Conservation (phyloP, 2,888 invertebrate genomes). For the Itoplectis maculator region DNA sequence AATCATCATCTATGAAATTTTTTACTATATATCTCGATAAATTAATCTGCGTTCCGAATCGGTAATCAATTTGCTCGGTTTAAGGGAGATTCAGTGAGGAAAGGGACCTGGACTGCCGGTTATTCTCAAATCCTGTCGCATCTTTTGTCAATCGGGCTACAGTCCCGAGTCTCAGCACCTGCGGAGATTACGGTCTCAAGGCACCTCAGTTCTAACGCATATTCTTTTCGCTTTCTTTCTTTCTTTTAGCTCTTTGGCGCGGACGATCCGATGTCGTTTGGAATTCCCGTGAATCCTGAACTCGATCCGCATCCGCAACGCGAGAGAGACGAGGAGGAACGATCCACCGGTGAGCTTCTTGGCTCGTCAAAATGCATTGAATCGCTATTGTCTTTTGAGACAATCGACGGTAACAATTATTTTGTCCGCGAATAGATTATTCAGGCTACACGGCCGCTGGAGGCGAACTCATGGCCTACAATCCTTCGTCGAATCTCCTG, state of each 20-base stretch:
- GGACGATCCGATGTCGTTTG: constrained; percentile 84
- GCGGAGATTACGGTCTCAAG: constrained; percentile 33
- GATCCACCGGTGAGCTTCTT: constrained; percentile 68
- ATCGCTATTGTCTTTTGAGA: not conserved
- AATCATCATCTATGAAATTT: not conserved
- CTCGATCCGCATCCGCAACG: constrained; percentile 77
- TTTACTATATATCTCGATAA: not conserved
- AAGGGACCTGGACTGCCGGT: constrained; percentile 6
- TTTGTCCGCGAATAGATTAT: constrained; percentile 62
- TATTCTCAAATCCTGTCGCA: not conserved
- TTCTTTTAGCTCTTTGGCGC: constrained; percentile 82
- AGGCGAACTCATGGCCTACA: constrained; percentile 82
- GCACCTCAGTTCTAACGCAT: constrained; percentile 24
- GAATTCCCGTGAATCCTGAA: constrained; percentile 82
- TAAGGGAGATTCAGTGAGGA: not conserved
- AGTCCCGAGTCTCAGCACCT: constrained; percentile 44
- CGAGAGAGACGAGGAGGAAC: constrained; percentile 78
- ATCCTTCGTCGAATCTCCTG: constrained; percentile 75
- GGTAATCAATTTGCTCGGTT: not conserved
- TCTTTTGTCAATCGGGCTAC: not conserved
- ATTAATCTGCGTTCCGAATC: constrained; percentile 14
- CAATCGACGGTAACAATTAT: constrained; percentile 1
- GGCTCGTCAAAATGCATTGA: too few species aligned
- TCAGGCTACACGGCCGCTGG: constrained; percentile 64
- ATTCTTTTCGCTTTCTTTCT: constrained; percentile 36